Evolutionary conservation across 2,113 vertebrate species (phyloP).

Genomic region (Regulus satrapa): DNA sequence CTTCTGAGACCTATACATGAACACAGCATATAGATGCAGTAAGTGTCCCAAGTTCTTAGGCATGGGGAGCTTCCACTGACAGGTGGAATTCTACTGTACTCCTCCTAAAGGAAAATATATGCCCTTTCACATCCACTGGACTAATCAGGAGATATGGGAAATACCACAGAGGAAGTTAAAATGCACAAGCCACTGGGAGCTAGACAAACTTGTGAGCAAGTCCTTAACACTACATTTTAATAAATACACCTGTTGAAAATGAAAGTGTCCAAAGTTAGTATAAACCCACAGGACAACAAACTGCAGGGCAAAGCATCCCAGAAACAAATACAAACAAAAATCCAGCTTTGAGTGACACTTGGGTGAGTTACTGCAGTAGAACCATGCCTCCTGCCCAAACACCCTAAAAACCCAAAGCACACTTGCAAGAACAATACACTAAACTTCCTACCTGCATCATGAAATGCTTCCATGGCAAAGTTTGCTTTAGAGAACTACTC

Average conservation of each 20-base stretch:
- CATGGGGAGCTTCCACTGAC: not conserved
- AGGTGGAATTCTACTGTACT: not conserved
- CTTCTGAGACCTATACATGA: not conserved
- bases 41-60: not conserved
- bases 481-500: not conserved
- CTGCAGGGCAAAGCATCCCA: not conserved
- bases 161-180: not conserved
- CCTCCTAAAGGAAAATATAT: not conserved
- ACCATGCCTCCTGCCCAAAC: fast-evolving
- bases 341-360: not conserved
- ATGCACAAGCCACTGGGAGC: not conserved
- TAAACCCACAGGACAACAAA: not conserved
- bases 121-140: not conserved
- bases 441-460: not conserved
- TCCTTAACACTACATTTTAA: not conserved
- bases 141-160: not conserved
- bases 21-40: not conserved
- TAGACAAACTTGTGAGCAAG: not conserved
- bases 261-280: not conserved
- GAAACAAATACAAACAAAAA: not conserved
- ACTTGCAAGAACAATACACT: not conserved
- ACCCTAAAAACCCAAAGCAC: not conserved
- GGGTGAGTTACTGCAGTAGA: not conserved
- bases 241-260: not conserved
- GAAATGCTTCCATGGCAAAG: not conserved